Evolutionary conservation across 2,797 vertebrate genomes (phyloP), one percentile per base, ranked within the genome.

Genomic region (Corythornis leucogaster): DNA sequence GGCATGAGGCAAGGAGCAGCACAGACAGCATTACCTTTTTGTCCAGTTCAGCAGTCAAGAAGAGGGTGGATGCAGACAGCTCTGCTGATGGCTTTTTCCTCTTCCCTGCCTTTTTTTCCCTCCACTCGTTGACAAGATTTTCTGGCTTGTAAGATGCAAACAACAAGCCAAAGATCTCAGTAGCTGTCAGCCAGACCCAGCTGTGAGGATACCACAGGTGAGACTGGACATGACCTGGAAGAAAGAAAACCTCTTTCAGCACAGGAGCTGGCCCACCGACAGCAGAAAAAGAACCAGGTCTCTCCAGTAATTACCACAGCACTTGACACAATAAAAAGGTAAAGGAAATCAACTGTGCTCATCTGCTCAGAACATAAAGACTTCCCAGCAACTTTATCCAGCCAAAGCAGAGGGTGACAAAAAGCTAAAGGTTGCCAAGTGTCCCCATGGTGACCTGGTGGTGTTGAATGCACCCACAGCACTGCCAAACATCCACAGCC

Each of bases 161-260:
- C 91, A 99, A 96, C 96, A 99, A 97, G 24, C 99, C 99, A 50
- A 99, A 99, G 53, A 99, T 97, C 97, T 99, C 99, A 8, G 99
- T 98, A 40, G 99, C 98, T 0, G 98, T 99, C 80, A 99, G 97
- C 99, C 99, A 99, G 66, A 99, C 99, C 99, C 99, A 99, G 95
- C 96, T 99, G 95, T 99, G 99, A 58, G 99, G 98, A 85, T 99
- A 98, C 82, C 98, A 98, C 92, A 99, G 97, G 96, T 99, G 99
- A 87, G 98, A 96, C 62, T 99, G 98, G 9, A 99, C 84, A 28
- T 99, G 98, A 95, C 96, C 99, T 99, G 28, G 12, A 25, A 57
- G 19, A 76, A 76, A 89, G 20, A 87, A 93, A 38, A 38, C 9
- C 13, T 53, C 53, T 88, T 70, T 93, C 45, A 95, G 84, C 62